Evolutionary conservation across 2,888 invertebrate genomes (phyloP), one percentile per base, ranked within the genome.

Genomic region (Thalpophila matura): DNA sequence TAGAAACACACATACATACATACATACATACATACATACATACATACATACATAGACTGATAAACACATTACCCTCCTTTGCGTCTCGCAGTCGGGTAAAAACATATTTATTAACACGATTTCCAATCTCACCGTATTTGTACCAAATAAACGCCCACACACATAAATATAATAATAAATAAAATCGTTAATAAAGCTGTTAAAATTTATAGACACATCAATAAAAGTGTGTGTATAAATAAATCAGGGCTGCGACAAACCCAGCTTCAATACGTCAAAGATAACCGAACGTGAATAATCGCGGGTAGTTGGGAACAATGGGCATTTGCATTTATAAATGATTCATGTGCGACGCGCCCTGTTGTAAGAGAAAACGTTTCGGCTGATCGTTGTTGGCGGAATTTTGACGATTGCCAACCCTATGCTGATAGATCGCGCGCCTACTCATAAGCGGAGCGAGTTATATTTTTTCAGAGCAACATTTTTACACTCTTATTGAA

Each of bases 241-340:
- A 84, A 83, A 85, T 85, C 80, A 73, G 71, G 67, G 74, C 63
- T 74, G 77, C 76, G 79, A 74, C 79, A 74, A 71, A 76, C 64
- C 69, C 79, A 66, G 76, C 71, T 77, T 80, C 86, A 88, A 89
- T 89, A 86, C 87, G 88, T 88, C 89, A 88, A 84, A 87, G 90
- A 90, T 91, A 91, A 88, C 87, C 84, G 85, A 82, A 85, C 87
- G 89, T 87, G 90, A 89, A 90, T 89, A 89, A 91, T 89, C 90
- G 89, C 83, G 79, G 83, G 85, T 86, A 86, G 87, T 88, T 87
- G 86, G 82, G 81, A 90, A 89, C 89, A 88, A 88, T 86, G 79
- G 85, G 80, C 84, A 90, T 90, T 90, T 91, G 89, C 91, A 91
- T 91, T 89, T 88, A 91, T 92, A 90, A 91, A 92, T 92, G 90